phyloP scores from a whole-genome alignment of 2,113 vertebrate genomes.

The Corythornis vintsioides region DNA sequence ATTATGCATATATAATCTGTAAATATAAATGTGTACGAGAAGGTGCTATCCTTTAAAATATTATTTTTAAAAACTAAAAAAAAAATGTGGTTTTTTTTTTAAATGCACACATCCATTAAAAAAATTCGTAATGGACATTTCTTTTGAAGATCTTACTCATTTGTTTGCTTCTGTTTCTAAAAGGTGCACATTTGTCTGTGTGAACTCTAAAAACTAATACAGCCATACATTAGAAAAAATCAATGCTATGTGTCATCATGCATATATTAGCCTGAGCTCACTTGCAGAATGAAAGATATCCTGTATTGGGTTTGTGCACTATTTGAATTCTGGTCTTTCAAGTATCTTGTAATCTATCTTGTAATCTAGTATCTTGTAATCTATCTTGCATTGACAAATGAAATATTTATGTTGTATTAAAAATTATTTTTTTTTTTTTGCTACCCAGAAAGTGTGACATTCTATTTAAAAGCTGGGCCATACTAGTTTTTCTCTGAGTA shows the following conservation, averaged over 20 bases:
- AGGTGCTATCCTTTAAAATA: neutral
- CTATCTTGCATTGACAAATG: neutral
- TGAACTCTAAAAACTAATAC: conserved; percentile 64
- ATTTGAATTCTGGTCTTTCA: conserved; percentile 27
- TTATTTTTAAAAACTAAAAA: too few relatives aligned
- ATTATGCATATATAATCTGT: neutral
- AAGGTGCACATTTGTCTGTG: conserved; percentile 26
- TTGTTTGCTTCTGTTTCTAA: conserved; percentile 31
- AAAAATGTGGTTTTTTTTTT: too few relatives aligned
- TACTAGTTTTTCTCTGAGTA: conserved; percentile 6
- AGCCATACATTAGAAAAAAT: conserved; percentile 44
- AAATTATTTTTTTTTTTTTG: neutral
- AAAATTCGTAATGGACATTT: neutral
- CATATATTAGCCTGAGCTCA: conserved; percentile 43
- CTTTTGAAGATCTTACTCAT: neutral
- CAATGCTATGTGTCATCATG: conserved; percentile 31
- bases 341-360: conserved; percentile 14
- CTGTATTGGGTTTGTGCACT: neutral
- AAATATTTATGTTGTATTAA: conserved; percentile 34
- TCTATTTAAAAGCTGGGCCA: neutral
- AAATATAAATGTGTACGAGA: neutral
- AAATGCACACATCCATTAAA: neutral
- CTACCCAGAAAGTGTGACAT: neutral
- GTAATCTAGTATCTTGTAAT: conserved; percentile 30
- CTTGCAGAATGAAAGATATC: conserved; percentile 23